These are phyloP conservation scores for Psephotus haematonotus DNA, from an alignment of 2,113 vertebrate genomes.

Conservation along the genomic window DNA sequence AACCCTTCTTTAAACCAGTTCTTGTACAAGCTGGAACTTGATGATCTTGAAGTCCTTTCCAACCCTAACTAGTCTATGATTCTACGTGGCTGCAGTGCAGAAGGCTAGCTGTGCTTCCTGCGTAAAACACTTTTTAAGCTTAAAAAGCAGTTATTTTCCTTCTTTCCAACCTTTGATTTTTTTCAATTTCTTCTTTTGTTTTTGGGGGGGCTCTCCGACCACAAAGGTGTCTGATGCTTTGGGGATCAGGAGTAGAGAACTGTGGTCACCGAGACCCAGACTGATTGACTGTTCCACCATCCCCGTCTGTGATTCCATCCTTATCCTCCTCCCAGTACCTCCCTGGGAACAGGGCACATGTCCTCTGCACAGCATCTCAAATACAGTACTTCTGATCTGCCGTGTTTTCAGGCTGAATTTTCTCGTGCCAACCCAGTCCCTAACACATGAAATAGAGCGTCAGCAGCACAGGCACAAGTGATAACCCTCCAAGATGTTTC, in stretches of 20 bases:
- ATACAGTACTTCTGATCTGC: neutral
- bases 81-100: neutral
- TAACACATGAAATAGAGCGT: neutral
- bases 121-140: neutral
- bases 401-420: neutral
- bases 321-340: neutral
- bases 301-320: neutral
- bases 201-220: neutral
- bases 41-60: too few relatives aligned
- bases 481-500: neutral
- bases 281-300: neutral
- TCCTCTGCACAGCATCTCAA: neutral
- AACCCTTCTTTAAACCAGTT: neutral
- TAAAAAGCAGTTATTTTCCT: neutral
- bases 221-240: neutral
- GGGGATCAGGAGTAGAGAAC: neutral
- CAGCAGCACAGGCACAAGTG: neutral
- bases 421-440: neutral
- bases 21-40: neutral
- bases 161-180: fast-evolving
- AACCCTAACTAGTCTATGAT: too few relatives aligned
- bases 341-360: neutral
- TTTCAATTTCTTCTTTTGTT: neutral
- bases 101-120: neutral
- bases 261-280: neutral